These are phyloP conservation scores for Cygnus olor DNA, from an alignment of 2,797 vertebrate species.

Conservation along the genomic window DNA sequence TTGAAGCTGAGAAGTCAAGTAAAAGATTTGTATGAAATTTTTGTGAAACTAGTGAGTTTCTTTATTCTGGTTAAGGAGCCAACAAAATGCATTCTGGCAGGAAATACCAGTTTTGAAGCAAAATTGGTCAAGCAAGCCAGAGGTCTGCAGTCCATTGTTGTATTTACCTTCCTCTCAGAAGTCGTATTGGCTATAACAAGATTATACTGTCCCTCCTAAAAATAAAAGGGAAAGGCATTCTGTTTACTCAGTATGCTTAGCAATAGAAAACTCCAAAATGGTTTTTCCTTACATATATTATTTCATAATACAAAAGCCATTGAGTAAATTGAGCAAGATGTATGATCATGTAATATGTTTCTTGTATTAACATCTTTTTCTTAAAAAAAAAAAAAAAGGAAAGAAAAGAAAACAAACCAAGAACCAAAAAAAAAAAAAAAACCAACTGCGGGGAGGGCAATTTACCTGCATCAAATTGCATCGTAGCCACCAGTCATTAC, in stretches of 20 bases:
- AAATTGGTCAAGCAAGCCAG: constrained; percentile 25
- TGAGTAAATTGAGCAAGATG: neutral
- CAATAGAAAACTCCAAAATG: neutral
- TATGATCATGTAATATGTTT: neutral
- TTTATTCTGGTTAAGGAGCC: neutral
- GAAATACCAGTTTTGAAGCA: constrained; percentile 11
- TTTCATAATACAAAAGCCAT: neutral
- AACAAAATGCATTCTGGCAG: constrained; percentile 32
- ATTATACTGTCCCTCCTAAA: neutral
- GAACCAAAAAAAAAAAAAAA: neutral
- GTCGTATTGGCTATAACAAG: neutral
- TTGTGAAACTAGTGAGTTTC: constrained; percentile 32
- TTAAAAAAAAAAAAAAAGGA: neutral
- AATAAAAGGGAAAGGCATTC: neutral
- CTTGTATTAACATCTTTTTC: neutral
- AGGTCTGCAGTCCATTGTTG: constrained; percentile 35
- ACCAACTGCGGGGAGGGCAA: neutral
- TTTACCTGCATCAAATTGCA: neutral
- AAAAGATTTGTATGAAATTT: constrained; percentile 31
- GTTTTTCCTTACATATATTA: neutral
- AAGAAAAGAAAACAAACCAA: neutral
- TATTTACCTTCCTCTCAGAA: constrained; percentile 32
- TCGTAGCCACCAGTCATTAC: neutral
- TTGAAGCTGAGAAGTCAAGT: constrained; percentile 30
- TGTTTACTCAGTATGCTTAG: neutral